These are phyloP conservation scores for Wasmannia auropunctata DNA, from an alignment of 1,140 invertebrate genomes.

Conservation along the genomic window DNA sequence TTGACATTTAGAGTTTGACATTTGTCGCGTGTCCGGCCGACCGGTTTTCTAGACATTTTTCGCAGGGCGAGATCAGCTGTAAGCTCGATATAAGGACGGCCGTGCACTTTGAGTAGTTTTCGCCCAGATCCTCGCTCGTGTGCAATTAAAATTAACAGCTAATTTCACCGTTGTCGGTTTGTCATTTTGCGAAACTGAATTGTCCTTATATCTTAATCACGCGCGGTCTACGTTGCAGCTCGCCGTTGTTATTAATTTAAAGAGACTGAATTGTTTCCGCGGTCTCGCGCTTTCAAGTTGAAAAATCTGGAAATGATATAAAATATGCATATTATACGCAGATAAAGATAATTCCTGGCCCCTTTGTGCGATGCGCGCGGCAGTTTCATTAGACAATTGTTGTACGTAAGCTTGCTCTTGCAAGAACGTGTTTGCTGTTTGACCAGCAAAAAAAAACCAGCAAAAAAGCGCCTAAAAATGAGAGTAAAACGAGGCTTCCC, in stretches of 20 bases:
- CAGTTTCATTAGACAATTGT: constrained; percentile 3
- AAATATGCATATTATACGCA: not conserved
- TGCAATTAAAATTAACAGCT: not conserved
- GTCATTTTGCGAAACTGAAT: not conserved
- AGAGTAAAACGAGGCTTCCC: not conserved
- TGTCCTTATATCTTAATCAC: not conserved
- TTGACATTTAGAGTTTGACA: constrained; percentile 8
- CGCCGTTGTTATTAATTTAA: not conserved
- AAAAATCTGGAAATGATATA: not conserved
- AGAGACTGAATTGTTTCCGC: not conserved
- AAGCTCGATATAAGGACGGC: not conserved
- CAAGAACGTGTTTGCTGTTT: not conserved
- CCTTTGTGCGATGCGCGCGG: not conserved
- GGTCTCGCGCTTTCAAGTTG: not conserved
- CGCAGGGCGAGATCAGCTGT: not conserved
- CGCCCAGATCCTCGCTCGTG: not conserved
- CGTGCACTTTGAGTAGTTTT: not conserved
- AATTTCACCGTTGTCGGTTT: not conserved
- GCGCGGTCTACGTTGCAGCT: not conserved
- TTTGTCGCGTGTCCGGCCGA: not conserved
- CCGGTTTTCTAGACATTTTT: not conserved
- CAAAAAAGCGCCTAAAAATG: not conserved
- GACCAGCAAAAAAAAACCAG: no score
- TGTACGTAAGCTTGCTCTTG: not conserved
- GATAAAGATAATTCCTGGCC: not conserved